phyloP scores from a whole-genome alignment of 2,797 vertebrate genomes.

The Protonibea diacanthus region DNA sequence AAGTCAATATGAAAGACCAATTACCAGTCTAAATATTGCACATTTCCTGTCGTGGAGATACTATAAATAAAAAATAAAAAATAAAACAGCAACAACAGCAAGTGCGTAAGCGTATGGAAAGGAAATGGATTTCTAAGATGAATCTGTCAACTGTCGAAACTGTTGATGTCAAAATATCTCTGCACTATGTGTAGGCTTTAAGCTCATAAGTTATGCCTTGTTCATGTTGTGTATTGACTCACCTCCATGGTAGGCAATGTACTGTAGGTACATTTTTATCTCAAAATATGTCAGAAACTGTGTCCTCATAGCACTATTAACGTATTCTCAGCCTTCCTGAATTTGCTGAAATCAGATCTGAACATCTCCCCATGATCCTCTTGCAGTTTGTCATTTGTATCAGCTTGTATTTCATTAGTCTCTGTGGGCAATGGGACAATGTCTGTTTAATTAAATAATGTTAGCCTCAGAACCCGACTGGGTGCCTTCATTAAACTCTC shows the following conservation, averaged over 20 bases:
- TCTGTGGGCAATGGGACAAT: conserved; percentile 55
- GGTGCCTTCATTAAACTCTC: conserved; percentile 71
- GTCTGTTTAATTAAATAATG: conserved; percentile 74
- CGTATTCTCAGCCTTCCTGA: conserved; percentile 6
- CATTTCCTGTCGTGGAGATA: conserved; percentile 53
- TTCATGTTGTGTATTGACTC: background rate
- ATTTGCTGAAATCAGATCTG: conserved; percentile 24
- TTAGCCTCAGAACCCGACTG: conserved; percentile 58
- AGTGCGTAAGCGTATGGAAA: conserved; percentile 14
- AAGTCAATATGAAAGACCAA: conserved; percentile 76
- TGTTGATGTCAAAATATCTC: background rate
- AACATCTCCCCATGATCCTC: conserved; percentile 23
- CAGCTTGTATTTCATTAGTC: conserved; percentile 49
- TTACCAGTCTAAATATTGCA: conserved; percentile 71
- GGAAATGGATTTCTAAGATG: conserved; percentile 3
- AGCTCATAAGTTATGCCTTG: background rate
- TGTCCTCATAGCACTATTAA: conserved; percentile 2
- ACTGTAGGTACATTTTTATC: background rate
- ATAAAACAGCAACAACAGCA: background rate
- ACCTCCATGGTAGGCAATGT: background rate
- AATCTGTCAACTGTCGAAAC: conserved; percentile 14
- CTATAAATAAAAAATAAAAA: conserved; percentile 18
- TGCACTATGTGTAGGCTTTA: background rate
- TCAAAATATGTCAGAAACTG: background rate
- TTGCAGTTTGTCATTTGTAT: conserved; percentile 54